Base-by-base conservation (phyloP, 2,888 invertebrate species). In the Melangyna quadrimaculata region DNA sequence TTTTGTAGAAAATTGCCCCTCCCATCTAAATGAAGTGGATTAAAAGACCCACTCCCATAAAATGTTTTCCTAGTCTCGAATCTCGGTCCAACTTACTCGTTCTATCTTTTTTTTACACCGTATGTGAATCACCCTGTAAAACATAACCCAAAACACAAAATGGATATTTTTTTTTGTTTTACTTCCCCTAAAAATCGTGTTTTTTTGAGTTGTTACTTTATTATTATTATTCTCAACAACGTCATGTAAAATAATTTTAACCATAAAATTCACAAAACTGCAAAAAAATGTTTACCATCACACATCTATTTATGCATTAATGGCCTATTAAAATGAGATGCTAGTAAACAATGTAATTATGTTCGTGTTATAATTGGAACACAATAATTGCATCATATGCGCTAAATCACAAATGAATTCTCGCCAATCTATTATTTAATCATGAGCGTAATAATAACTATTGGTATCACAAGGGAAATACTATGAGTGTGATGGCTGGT, bases 391-490 rank as follows among this genome's bases (percentile, higher is more conserved):
- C 63, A 27, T 27, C 12, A 65, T n/a, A n/a, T 43, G 29, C 45
- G 10, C 27, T 43, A 29, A 61, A 61, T 61, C 61, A 29, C 63
- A 63, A 29, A 17, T 63, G 43, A 43, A 45, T 65, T 32, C 45
- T 7, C 1, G 43, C 1, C 29, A 65, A 65, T 65, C 63, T 65
- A 45, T 45, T 65, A 65, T 45, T 65, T 65, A 65, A 45, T 65
- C 63, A 65, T 3, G 17, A 27, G 10, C 63, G 43, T 43, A 57
- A 57, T 37, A 59, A 22, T 59, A 59, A 7, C 35, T 17, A 37
- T 32, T 35, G 10, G 22, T 37, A 37, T 37, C 32, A 57, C 17
- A 57, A 35, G 57, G 32, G 32, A 22, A 37, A 35, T 59, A 37
- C 7, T n/a, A n/a, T n/a, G 57, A 22, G 14, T 35, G 29, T 29